Evolutionary conservation across 2,797 vertebrate species (phyloP).

Genomic region (Diplodus puntazzo): DNA sequence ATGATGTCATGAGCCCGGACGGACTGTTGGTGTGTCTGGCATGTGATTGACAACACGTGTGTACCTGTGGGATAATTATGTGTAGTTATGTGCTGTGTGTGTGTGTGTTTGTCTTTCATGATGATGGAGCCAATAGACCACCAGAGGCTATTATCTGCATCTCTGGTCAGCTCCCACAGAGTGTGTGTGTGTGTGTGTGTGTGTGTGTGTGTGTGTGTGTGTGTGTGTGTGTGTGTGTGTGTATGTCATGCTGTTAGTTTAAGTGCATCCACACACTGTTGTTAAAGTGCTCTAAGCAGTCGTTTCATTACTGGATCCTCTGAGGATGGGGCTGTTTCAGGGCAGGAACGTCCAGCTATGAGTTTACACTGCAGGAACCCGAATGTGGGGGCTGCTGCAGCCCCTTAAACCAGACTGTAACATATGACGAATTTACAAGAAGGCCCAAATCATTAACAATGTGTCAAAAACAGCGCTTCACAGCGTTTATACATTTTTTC

Average conservation of each 20-base stretch:
- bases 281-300: constrained; percentile 28
- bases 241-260: constrained; percentile 22
- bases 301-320: constrained; percentile 41
- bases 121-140: constrained; percentile 31
- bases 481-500: too few relatives aligned
- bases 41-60: constrained; percentile 28
- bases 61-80: constrained; percentile 30
- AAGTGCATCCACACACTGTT: constrained; percentile 18
- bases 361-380: neutral
- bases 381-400: too few relatives aligned
- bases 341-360: constrained; percentile 5
- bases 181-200: too few relatives aligned
- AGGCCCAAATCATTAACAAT: too few relatives aligned
- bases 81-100: constrained; percentile 28
- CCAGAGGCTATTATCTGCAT: constrained; percentile 41
- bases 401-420: too few relatives aligned
- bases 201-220: constrained; percentile 16
- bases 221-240: constrained; percentile 3
- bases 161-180: constrained; percentile 29
- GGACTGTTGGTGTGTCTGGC: neutral
- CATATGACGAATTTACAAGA: too few relatives aligned
- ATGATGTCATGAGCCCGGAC: constrained; percentile 39
- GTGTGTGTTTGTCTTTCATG: constrained; percentile 32
- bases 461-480: too few relatives aligned
- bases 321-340: constrained; percentile 22